A percentile compares a stretch with the other conserved stretches of the same genome.
Evolutionary conservation across 2,797 vertebrate genomes (phyloP).

Genomic region (Oophaga sylvatica): DNA sequence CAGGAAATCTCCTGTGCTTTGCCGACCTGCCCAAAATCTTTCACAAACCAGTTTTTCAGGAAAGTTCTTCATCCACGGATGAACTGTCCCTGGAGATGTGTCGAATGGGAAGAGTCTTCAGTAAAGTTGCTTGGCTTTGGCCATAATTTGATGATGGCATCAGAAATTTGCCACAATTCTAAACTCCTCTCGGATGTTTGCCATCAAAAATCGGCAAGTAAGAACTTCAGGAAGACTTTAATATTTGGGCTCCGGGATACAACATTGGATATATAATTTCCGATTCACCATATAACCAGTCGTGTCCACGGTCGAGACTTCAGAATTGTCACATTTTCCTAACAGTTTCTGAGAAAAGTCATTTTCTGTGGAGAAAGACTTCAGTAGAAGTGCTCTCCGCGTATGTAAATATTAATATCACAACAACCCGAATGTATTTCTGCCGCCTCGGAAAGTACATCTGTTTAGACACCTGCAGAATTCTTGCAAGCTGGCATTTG

Average conservation of each 20-base stretch:
- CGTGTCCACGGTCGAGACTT: not conserved
- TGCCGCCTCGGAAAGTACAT: constrained; percentile 81
- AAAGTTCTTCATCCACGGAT: no score
- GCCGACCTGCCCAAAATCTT: no score
- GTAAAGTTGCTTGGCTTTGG: no score
- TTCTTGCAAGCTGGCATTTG: constrained; percentile 85
- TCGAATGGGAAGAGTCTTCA: no score
- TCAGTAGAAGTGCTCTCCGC: constrained; percentile 23
- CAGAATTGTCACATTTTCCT: not conserved
- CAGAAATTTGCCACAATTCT: no score
- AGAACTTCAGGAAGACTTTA: not conserved
- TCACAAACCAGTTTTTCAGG: no score
- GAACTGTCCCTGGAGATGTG: no score
- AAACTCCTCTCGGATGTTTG: no score
- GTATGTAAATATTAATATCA: constrained; percentile 50
- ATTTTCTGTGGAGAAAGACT: not conserved
- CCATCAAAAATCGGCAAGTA: no score
- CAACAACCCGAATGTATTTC: constrained; percentile 55
- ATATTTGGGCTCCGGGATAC: not conserved
- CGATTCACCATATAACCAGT: not conserved
- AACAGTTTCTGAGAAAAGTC: constrained; percentile 1
- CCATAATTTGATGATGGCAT: no score
- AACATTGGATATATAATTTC: not conserved
- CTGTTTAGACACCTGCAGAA: constrained; percentile 83
- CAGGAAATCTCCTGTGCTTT: no score